Conservation (phyloP, 2,113 vertebrate genomes). For the Saccopteryx leptura region DNA sequence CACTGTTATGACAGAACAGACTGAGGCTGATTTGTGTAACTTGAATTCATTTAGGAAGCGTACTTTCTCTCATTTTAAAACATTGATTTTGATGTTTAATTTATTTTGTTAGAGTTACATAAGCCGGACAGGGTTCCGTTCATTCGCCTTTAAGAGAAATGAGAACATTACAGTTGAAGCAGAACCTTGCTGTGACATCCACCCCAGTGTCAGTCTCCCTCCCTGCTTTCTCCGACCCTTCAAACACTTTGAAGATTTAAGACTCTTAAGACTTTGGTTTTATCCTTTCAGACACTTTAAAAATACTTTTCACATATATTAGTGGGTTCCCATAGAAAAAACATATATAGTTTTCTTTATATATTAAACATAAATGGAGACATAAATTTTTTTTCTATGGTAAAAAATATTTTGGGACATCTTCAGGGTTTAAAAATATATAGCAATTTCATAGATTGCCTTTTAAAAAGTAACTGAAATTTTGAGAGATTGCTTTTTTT, state of each 20-base stretch:
- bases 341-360: neutral
- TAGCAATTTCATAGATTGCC: neutral
- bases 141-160: neutral
- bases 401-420: neutral
- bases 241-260: neutral
- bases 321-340: neutral
- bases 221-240: neutral
- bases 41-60: neutral
- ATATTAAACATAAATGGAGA: neutral
- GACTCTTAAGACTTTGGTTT: neutral
- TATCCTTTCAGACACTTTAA: neutral
- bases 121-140: neutral
- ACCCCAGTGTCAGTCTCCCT: accelerated
- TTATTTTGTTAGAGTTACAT: neutral
- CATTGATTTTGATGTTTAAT: neutral
- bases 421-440: neutral
- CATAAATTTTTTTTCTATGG: neutral
- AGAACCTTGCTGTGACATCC: neutral
- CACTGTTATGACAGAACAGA: neutral
- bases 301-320: neutral
- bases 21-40: neutral
- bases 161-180: neutral
- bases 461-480: neutral
- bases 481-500: neutral
- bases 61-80: neutral